Evolutionary conservation across 2,888 invertebrate genomes (phyloP), one percentile per base, ranked within the genome.

Genomic region (Synergus itoensis): DNA sequence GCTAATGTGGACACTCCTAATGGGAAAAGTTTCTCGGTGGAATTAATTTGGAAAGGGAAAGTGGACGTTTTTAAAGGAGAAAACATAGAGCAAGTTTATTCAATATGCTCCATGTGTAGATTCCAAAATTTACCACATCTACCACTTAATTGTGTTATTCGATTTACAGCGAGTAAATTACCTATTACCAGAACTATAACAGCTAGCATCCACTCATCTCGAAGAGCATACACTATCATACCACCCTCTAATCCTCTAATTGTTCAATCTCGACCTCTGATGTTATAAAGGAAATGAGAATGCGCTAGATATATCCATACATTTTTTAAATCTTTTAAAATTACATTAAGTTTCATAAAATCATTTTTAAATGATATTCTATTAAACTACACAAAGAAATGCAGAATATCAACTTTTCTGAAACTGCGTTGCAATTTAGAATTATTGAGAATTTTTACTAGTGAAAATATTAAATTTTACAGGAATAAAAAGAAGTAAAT

Each of bases 21-120:
- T 53, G 48, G 60, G 40, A 48, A 69, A 69, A 53, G 28, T 36
- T 69, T 69, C 0, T 8, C 4, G 14, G 36, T 8, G 28, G 48
- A 69, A 69, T 69, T 69, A 53, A 69, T 36, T 69, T 21, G 28
- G 36, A 69, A 28, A 48, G 48, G 36, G 48, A 69, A 69, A 48
- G 28, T 36, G 12, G 9, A 14, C 16, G 16, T 28, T 48, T 69
- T 48, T 69, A 45, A 48, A 69, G 48, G 11, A 69, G 48, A 69
- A 48, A 69, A 28, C n/a, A 16, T 7, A n/a, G 9, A 45, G 21
- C 12, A 16, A 11, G 14, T 43, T 67, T 67, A 28, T 14, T 48
- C 8, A 9, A 53, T 45, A 16, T 21, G 3, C 3, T 69, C 14
- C 28, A 21, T 69, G 36, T 28, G 48, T 48, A 53, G 45, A 1